Conservation (phyloP, 2,113 vertebrate species). For the Phalacrocorax brasilianus region DNA sequence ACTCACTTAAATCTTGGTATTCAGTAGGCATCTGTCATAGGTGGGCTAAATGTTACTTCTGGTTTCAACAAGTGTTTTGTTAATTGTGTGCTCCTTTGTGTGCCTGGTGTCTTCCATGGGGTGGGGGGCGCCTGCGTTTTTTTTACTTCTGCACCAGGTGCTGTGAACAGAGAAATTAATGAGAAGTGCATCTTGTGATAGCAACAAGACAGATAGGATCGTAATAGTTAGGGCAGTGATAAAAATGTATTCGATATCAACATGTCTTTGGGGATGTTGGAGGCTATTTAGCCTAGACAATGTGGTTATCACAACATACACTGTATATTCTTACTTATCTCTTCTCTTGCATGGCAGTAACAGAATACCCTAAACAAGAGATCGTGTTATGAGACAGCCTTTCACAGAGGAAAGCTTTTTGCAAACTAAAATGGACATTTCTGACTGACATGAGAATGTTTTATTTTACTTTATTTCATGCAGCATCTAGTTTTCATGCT, state of each 20-base stretch:
- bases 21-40: background rate
- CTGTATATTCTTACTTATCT: background rate
- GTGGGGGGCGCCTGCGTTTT: background rate
- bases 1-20: background rate
- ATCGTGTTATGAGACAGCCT: background rate
- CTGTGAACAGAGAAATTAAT: background rate
- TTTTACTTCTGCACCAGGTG: background rate
- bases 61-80: background rate
- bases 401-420: background rate
- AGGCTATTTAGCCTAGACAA: background rate
- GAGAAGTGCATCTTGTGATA: background rate
- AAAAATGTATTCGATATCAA: background rate
- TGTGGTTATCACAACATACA: background rate
- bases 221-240: background rate
- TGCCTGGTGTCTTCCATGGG: background rate
- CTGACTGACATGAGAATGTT: background rate
- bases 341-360: background rate
- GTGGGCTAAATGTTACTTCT: background rate
- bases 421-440: background rate
- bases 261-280: background rate
- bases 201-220: background rate
- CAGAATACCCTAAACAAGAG: background rate
- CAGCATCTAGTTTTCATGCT: background rate
- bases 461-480: background rate
- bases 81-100: background rate